Conservation (phyloP, 1,140 invertebrate genomes). For the Anagrus nilaparvatae region DNA sequence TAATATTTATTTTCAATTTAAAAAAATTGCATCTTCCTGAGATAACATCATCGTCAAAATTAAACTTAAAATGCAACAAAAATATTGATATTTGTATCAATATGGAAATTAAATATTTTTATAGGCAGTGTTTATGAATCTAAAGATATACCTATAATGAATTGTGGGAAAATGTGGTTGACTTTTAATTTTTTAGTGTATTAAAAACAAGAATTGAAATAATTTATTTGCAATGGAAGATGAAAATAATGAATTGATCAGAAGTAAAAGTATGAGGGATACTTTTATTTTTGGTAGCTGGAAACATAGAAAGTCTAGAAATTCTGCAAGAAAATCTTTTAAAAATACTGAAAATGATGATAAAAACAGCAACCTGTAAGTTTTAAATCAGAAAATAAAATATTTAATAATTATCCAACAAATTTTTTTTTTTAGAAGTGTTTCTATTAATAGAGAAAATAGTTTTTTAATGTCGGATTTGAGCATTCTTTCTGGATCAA, state of each 20-base stretch:
- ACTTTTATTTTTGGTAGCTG: constrained; percentile 28
- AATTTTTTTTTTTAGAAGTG: constrained; percentile 6
- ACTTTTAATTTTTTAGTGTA: too few relatives aligned
- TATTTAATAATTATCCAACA: not conserved
- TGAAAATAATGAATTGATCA: not conserved
- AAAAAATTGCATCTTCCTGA: too few relatives aligned
- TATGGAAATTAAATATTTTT: too few relatives aligned
- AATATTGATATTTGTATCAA: too few relatives aligned
- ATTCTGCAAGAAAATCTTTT: constrained; percentile 7
- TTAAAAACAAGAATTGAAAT: too few relatives aligned
- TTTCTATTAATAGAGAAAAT: constrained; percentile 10
- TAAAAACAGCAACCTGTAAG: constrained; percentile 11
- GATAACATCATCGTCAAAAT: too few relatives aligned
- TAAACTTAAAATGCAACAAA: too few relatives aligned
- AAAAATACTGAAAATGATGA: not conserved
- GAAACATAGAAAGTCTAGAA: constrained; percentile 18
- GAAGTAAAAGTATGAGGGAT: constrained; percentile 17
- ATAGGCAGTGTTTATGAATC: too few relatives aligned
- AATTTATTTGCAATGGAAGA: too few relatives aligned
- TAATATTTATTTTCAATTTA: too few relatives aligned
- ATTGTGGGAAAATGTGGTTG: too few relatives aligned
- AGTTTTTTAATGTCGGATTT: not conserved
- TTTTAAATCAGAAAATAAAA: constrained; percentile 7
- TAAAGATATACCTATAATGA: too few relatives aligned
- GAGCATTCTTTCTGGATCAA: not conserved